phyloP scores from a whole-genome alignment of 1,140 invertebrate genomes.

The Anagrus nilaparvatae region DNA sequence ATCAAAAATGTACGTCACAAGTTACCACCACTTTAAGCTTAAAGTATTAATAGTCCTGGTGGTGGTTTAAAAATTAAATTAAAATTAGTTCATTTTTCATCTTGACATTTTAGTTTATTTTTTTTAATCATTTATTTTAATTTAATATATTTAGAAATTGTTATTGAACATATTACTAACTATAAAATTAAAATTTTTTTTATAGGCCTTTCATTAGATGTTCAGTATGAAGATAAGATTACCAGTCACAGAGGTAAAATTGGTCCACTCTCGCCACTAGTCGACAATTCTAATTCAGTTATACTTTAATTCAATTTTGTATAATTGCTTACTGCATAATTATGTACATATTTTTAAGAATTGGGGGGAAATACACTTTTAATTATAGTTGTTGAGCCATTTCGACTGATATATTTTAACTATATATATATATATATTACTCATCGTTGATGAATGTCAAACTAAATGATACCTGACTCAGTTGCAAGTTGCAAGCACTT shows the following conservation, averaged over 20 bases:
- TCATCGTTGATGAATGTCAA: too few species aligned
- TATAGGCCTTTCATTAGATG: constrained; percentile 58
- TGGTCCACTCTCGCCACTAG: constrained; percentile 67
- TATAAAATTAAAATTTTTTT: constrained; percentile 20
- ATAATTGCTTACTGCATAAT: too few species aligned
- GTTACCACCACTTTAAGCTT: constrained; percentile 37
- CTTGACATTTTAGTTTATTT: background rate
- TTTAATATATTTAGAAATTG: constrained; percentile 2
- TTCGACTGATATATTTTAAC: too few species aligned
- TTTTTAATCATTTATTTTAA: too few species aligned
- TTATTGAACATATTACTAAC: background rate
- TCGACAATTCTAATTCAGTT: constrained; percentile 60
- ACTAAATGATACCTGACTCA: too few species aligned
- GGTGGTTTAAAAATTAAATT: constrained; percentile 31
- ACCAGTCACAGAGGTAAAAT: constrained; percentile 57
- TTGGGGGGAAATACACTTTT: too few species aligned
- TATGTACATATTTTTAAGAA: too few species aligned
- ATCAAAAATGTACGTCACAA: constrained; percentile 45
- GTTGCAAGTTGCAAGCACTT: too few species aligned
- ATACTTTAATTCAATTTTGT: too few species aligned
- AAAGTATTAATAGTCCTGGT: constrained; percentile 38
- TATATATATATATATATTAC: too few species aligned
- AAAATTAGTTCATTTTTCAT: too few species aligned
- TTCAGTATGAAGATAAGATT: constrained; percentile 65
- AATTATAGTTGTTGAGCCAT: too few species aligned